These are phyloP conservation scores for Enteromius fasciolatus DNA, from an alignment of 2,797 vertebrate species.

Conservation along the genomic window DNA sequence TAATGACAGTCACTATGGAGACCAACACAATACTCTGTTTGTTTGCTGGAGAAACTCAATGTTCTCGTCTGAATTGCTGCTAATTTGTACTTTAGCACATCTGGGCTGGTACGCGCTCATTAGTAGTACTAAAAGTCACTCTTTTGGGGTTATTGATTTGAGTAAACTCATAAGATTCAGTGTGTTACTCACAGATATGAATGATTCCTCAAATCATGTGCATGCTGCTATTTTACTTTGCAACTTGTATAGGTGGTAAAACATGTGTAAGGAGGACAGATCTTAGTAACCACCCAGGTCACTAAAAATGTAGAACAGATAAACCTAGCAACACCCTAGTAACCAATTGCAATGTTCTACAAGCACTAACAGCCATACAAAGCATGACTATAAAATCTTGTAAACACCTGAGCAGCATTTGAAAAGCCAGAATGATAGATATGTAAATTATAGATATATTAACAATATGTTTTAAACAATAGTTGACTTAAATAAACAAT, in stretches of 20 bases:
- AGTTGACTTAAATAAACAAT: too few species aligned
- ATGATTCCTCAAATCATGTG: not conserved
- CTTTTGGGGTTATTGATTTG: not conserved
- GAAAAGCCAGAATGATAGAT: too few species aligned
- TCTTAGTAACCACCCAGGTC: not conserved
- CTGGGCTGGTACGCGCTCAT: not conserved
- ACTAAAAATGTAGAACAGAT: not conserved
- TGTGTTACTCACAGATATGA: not conserved
- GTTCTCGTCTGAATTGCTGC: not conserved
- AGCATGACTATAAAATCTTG: not conserved
- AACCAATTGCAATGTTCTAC: not conserved
- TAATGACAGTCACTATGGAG: slow-evolving; percentile 51
- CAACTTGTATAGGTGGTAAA: not conserved
- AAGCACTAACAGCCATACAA: not conserved
- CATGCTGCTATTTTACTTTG: not conserved
- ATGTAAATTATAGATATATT: too few species aligned
- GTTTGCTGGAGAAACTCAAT: slow-evolving; percentile 14
- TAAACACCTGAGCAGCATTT: too few species aligned
- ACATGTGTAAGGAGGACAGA: not conserved
- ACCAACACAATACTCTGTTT: slow-evolving; percentile 30
- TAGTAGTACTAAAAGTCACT: not conserved
- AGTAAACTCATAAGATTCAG: not conserved
- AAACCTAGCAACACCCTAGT: not conserved
- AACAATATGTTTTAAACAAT: too few species aligned
- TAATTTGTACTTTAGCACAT: slow-evolving; percentile 9